Base-by-base conservation (phyloP, 2,113 vertebrate genomes). In the Carollia perspicillata region DNA sequence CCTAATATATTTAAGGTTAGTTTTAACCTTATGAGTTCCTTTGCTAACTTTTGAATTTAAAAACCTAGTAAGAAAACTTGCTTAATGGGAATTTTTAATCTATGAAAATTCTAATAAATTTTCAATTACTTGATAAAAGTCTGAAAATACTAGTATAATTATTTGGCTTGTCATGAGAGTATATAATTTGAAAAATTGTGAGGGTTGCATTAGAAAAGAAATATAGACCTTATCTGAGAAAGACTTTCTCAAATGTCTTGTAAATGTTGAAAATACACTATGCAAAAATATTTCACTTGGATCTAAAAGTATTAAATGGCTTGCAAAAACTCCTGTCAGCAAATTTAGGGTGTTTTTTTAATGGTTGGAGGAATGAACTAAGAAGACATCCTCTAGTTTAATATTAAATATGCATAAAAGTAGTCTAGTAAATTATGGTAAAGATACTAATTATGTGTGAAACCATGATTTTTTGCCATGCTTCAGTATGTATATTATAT, bases 261-360 rank as follows among this genome's bases (percentile, higher is more conserved):
- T 97, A 97, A 97, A 96, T 98, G 93, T 95, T 98, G 96, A 96
- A 96, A 97, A 97, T 98, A 92, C 68, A 60, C 84, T 97, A 94
- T 71, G 97, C 93, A 97, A 97, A 98, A 98, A 98, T 98, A 98
- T 98, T 98, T 98, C 97, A 94, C 95, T 98, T 98, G 98, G 97
- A 97, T 74, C 97, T 94, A 97, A 91, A 97, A 86, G 47, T 95
- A 95, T 42, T 95, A 97, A 98, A 98, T 97, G 93, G 77, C 92
- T 96, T 94, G 79, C 93, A 93, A 97, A 97, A 98, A 97, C 96
- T 84, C 84, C 93, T 98, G 95, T 98, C 97, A 98, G 97, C 94
- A 98, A 97, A 98, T 98, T 94, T 92, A 90, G 96, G 93, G 95
- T 97, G 95, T 55, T 96, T 95, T 55, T 96, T 95, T 97, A 95